Evolutionary conservation across 1,140 invertebrate species (phyloP).

Genomic region (Drosophila grimshawi): DNA sequence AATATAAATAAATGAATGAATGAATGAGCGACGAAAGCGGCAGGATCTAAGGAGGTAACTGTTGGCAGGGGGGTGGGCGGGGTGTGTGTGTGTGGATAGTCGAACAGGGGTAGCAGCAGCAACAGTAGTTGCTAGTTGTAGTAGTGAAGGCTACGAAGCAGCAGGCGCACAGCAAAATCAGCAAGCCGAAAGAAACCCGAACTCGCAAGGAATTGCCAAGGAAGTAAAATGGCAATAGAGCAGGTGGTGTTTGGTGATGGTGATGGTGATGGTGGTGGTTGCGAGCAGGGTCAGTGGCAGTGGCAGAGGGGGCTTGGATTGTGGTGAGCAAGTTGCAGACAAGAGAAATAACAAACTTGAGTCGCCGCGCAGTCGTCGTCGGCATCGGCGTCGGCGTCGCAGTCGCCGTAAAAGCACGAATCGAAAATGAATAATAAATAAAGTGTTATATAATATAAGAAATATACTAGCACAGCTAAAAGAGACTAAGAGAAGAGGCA

Average conservation of each 20-base stretch:
- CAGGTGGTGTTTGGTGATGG: conserved; percentile 22
- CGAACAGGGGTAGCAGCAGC: conserved; percentile 31
- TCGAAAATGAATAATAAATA: conserved; percentile 84
- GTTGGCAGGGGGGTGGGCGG: not conserved
- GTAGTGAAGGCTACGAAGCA: conserved; percentile 70
- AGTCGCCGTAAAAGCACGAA: conserved; percentile 76
- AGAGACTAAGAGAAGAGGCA: conserved; percentile 4
- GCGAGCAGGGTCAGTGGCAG: not conserved
- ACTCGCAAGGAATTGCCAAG: conserved; percentile 30
- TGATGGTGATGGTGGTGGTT: not conserved
- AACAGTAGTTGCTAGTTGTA: conserved; percentile 52
- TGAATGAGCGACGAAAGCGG: conserved; percentile 44
- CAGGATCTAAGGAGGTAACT: not conserved
- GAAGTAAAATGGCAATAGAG: conserved; percentile 10
- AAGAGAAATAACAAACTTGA: conserved; percentile 82
- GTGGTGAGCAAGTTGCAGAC: conserved; percentile 77
- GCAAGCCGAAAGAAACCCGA: conserved; percentile 32
- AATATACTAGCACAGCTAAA: conserved; percentile 56
- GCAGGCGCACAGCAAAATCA: conserved; percentile 66
- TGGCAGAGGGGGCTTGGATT: conserved; percentile 22
- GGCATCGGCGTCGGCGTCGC: conserved; percentile 18
- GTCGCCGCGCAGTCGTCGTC: conserved; percentile 34
- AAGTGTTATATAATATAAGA: conserved; percentile 84
- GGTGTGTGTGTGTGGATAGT: conserved; percentile 19
- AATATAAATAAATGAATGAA: conserved; percentile 81